These are phyloP conservation scores for Xenus cinereus DNA, from an alignment of 2,113 vertebrate genomes.

Conservation along the genomic window DNA sequence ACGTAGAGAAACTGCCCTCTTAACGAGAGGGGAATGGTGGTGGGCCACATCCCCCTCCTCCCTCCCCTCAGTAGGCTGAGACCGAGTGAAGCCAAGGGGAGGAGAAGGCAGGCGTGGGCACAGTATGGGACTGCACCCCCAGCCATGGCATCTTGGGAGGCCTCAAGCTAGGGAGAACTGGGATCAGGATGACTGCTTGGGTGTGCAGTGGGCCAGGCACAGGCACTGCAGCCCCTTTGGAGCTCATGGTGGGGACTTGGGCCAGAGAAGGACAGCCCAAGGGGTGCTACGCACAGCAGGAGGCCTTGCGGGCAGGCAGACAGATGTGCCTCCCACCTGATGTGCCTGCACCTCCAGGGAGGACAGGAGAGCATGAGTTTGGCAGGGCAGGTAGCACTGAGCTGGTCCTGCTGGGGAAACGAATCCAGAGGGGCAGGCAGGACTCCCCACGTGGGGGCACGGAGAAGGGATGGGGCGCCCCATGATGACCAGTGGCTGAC, in stretches of 20 bases:
- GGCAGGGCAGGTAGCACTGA: rapidly evolving
- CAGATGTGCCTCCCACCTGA: rapidly evolving
- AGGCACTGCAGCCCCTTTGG: not conserved
- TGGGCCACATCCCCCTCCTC: not conserved
- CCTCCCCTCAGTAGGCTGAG: rapidly evolving
- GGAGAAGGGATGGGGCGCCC: not conserved
- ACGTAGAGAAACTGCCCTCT: not conserved
- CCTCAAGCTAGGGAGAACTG: rapidly evolving
- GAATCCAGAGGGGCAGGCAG: not conserved
- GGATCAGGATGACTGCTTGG: not conserved
- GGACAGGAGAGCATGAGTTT: rapidly evolving
- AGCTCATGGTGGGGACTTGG: not conserved
- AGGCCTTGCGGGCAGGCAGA: not conserved
- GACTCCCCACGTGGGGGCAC: rapidly evolving
- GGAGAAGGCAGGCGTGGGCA: not conserved
- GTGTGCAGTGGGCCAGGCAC: rapidly evolving
- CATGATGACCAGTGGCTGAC: not conserved
- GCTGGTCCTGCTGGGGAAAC: not conserved
- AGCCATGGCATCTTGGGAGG: rapidly evolving
- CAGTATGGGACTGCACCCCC: not conserved
- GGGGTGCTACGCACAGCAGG: rapidly evolving
- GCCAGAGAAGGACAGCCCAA: not conserved
- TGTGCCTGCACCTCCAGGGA: not conserved
- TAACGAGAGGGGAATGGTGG: not conserved
- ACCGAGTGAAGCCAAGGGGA: not conserved